Evolutionary conservation across 2,888 invertebrate genomes (phyloP), one percentile per base, ranked within the genome.

Genomic region (Heliconius charithonia): DNA sequence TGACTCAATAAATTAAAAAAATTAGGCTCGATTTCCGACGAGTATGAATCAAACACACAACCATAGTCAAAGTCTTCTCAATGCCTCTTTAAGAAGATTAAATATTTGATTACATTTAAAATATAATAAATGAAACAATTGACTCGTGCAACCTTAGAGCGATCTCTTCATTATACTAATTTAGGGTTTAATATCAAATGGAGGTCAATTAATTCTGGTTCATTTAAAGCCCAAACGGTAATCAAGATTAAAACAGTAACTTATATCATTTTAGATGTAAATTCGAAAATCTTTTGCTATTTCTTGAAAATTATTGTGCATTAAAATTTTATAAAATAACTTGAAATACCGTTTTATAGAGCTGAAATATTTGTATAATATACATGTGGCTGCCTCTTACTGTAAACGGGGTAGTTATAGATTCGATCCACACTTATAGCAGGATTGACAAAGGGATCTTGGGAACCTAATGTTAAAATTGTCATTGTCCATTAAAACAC

Each of bases 151-250:
- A 66, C 77, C 72, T 71, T 65, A 56, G 37, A 56, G 56, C 66
- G 79, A 79, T 70, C 75, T 76, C 75, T 76, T 79, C 76, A 76
- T 76, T 79, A 76, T 56, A 67, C 41, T 66, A 79, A 79, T 79
- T 79, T 59, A 45, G 41, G 75, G 59, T 79, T 79, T 73, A 71
- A 79, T 79, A 70, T 79, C 41, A 76, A 41, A 72, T 76, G 76
- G 32, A 59, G 56, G 66, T 76, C 65, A 72, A 76, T 59, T 56
- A 71, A 59, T 70, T 72, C 65, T 67, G 71, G 66, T 27, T 66
- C 37, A 66, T 79, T 75, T 51, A 4, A 10, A 29, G 71, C 71
- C 51, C 71, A 25, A 67, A 29, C 51, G 71, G 71, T n/a, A 22
- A 51, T 56, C 27, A 56, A 71, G 51, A 29, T 71, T 22, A n/a